These are phyloP conservation scores for Leptodirus hochenwartii DNA, from an alignment of 2,888 invertebrate species.

Conservation along the genomic window DNA sequence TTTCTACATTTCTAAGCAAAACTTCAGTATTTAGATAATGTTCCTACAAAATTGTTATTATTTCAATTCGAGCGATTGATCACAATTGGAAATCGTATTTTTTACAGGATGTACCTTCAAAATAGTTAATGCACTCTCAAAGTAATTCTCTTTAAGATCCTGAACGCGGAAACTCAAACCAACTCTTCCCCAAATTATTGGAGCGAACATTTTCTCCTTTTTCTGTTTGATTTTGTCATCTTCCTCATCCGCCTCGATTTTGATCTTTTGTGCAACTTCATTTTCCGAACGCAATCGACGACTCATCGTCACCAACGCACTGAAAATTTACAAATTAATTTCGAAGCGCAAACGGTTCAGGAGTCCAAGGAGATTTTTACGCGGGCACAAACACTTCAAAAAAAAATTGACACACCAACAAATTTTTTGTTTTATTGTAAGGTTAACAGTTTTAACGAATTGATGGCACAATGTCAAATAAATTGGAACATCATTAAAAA, in stretches of 20 bases:
- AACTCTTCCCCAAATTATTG: conserved; percentile 21
- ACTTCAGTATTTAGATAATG: conserved; percentile 19
- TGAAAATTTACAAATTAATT: too few species aligned
- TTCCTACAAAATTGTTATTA: conserved; percentile 14
- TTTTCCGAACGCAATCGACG: conserved; percentile 20
- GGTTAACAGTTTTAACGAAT: too few species aligned
- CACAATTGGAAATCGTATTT: conserved; percentile 1
- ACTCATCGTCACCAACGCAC: too few species aligned
- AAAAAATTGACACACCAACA: too few species aligned
- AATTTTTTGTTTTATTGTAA: too few species aligned
- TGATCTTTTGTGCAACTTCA: conserved; percentile 17
- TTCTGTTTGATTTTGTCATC: conserved; percentile 19
- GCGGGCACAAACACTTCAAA: too few species aligned
- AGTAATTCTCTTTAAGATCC: conserved; percentile 20
- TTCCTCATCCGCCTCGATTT: conserved; percentile 21
- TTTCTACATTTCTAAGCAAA: conserved; percentile 20
- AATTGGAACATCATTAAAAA: too few species aligned
- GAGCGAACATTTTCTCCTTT: conserved; percentile 18
- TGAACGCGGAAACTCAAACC: conserved; percentile 20
- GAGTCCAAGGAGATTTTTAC: too few species aligned
- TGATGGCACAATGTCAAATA: too few species aligned
- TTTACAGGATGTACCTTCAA: too few species aligned
- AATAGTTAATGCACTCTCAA: too few species aligned
- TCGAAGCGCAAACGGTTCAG: too few species aligned
- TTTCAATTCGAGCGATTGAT: conserved; percentile 1